Evolutionary conservation across 2,888 invertebrate species (phyloP).

Genomic region (Thumatha senex): DNA sequence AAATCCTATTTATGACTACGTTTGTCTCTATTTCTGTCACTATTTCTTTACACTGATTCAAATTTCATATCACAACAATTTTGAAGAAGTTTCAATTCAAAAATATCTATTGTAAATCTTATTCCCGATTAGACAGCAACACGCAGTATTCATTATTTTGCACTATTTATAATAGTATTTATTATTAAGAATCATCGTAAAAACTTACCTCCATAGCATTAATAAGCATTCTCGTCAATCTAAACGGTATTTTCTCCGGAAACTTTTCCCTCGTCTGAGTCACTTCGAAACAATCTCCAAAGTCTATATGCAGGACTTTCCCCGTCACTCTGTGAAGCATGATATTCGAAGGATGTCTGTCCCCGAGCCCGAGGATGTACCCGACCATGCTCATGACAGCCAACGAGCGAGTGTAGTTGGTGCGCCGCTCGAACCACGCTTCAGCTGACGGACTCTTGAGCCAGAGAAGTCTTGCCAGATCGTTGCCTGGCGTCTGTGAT

Average conservation of each 20-base stretch:
- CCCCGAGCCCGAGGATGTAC: constrained; percentile 98
- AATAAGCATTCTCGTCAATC: constrained; percentile 97
- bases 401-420: constrained; percentile 97
- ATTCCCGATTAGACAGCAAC: no score
- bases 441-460: constrained; percentile 98
- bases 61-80: no score
- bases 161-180: no score
- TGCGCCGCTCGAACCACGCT: constrained; percentile 99
- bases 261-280: constrained; percentile 99
- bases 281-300: constrained; percentile 99
- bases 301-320: constrained; percentile 99
- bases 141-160: no score
- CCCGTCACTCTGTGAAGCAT: constrained; percentile 98
- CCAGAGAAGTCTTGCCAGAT: constrained; percentile 96
- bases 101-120: no score
- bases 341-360: constrained; percentile 98
- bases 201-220: constrained; percentile 94
- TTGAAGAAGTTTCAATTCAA: no score
- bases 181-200: no score
- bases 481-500: constrained; percentile 97
- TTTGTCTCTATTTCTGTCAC: no score
- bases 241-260: constrained; percentile 99
- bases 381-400: constrained; percentile 99
- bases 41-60: no score
- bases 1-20: no score